A percentile compares a stretch with the other conserved stretches of the same genome.
These are phyloP conservation scores for Ammodytes dubius DNA, from an alignment of 2,113 vertebrate genomes.

Conservation along the genomic window DNA sequence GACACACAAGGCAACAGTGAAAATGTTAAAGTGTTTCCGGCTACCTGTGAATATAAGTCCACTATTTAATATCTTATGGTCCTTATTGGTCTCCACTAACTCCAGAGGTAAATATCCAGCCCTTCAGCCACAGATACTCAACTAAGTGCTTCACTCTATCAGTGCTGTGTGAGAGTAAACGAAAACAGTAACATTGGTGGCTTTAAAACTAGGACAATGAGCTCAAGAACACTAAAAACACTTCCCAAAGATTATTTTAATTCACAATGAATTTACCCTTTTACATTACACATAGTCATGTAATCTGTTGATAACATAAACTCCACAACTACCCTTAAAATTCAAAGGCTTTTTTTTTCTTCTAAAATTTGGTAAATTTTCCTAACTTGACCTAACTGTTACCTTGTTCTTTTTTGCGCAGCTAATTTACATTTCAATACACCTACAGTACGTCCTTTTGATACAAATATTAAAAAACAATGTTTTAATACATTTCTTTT, in stretches of 20 bases:
- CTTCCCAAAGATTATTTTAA: too few relatives aligned
- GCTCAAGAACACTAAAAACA: too few relatives aligned
- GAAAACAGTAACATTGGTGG: too few relatives aligned
- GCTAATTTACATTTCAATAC: neutral
- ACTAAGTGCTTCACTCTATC: too few relatives aligned
- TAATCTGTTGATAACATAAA: neutral
- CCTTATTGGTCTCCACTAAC: neutral
- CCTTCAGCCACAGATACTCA: too few relatives aligned
- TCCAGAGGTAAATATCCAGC: too few relatives aligned
- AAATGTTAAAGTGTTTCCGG: neutral
- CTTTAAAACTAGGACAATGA: too few relatives aligned
- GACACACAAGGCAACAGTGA: neutral
- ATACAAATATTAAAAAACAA: neutral
- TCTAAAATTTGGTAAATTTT: conserved; percentile 5
- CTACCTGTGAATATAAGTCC: neutral
- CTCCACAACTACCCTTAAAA: neutral
- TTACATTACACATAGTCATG: neutral
- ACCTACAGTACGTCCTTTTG: neutral
- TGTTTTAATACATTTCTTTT: neutral
- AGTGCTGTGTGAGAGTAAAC: too few relatives aligned
- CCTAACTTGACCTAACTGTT: neutral
- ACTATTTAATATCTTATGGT: neutral
- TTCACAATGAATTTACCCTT: neutral
- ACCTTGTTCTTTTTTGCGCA: neutral
- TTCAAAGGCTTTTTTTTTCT: neutral